Conservation (phyloP, 2,888 invertebrate genomes). For the Caenorhabditis afra region DNA sequence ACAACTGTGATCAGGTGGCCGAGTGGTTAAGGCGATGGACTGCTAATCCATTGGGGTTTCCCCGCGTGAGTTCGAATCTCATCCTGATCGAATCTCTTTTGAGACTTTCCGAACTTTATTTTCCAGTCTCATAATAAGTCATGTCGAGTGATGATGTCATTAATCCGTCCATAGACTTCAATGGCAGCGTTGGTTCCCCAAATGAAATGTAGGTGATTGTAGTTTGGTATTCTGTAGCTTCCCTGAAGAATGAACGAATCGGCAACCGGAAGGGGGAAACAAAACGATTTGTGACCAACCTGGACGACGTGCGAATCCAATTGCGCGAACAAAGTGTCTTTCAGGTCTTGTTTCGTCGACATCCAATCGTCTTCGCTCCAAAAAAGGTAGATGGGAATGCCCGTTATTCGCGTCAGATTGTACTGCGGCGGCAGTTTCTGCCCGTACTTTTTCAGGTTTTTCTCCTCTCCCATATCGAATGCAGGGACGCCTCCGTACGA, state of each 20-base stretch:
- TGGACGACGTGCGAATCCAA: conserved; percentile 61
- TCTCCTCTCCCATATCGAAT: conserved; percentile 64
- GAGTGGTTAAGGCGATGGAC: conserved; percentile 81
- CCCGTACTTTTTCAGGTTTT: conserved; percentile 63
- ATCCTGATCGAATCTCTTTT: conserved; percentile 70
- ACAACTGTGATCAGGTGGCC: conserved; percentile 74
- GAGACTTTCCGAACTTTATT: background rate
- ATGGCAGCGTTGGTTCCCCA: conserved; percentile 68
- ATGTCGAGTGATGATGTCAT: conserved; percentile 46
- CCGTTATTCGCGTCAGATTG: conserved; percentile 60
- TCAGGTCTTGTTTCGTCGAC: conserved; percentile 51
- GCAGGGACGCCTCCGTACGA: conserved; percentile 54
- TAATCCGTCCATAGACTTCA: conserved; percentile 65
- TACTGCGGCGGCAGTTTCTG: conserved; percentile 63
- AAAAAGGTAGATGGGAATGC: conserved; percentile 66
- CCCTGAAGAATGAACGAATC: conserved; percentile 38
- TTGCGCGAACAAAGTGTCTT: conserved; percentile 41
- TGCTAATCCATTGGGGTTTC: conserved; percentile 80
- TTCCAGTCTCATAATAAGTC: background rate
- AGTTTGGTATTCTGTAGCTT: conserved; percentile 56
- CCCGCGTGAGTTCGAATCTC: conserved; percentile 80
- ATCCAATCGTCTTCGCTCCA: conserved; percentile 73
- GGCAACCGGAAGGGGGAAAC: background rate
- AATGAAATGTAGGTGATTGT: conserved; percentile 73
- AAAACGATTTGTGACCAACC: conserved; percentile 15